Evolutionary conservation across 1,140 invertebrate genomes (phyloP).

Genomic region (Neodiprion pinetum): DNA sequence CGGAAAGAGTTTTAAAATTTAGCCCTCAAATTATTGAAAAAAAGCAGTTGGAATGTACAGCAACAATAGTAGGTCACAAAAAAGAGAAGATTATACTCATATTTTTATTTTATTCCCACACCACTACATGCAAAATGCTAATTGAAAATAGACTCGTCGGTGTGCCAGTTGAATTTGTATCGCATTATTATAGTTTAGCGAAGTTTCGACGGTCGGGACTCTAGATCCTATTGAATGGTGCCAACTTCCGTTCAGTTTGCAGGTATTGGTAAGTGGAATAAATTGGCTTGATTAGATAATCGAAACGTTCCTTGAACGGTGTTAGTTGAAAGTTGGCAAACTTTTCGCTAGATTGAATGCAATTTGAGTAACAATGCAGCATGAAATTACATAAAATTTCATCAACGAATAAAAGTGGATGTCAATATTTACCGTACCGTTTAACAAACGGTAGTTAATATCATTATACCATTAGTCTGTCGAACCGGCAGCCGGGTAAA

Average conservation of each 20-base stretch:
- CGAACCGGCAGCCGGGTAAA: too few species aligned
- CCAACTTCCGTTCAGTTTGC: too few species aligned
- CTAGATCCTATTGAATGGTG: too few species aligned
- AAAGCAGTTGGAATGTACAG: constrained; percentile 39
- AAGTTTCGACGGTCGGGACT: too few species aligned
- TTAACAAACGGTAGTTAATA: too few species aligned
- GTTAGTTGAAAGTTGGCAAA: neutral
- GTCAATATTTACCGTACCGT: too few species aligned
- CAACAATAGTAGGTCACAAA: constrained; percentile 58
- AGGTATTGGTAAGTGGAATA: neutral
- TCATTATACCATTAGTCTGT: too few species aligned
- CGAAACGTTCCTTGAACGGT: neutral
- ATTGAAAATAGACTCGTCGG: constrained; percentile 65
- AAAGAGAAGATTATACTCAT: constrained; percentile 71
- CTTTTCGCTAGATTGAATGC: neutral
- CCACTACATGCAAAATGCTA: constrained; percentile 52
- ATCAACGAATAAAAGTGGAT: too few species aligned
- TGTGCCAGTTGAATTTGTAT: constrained; percentile 15
- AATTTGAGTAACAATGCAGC: too few species aligned
- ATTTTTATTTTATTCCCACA: constrained; percentile 71
- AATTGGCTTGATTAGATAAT: constrained; percentile 1
- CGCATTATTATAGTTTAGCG: too few species aligned
- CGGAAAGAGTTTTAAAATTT: constrained; percentile 55
- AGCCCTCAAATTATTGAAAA: constrained; percentile 36
- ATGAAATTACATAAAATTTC: neutral